A percentile compares a stretch with the other conserved stretches of the same genome.
Evolutionary conservation across 1,140 invertebrate species (phyloP).

Genomic region (Halesus radiatus): DNA sequence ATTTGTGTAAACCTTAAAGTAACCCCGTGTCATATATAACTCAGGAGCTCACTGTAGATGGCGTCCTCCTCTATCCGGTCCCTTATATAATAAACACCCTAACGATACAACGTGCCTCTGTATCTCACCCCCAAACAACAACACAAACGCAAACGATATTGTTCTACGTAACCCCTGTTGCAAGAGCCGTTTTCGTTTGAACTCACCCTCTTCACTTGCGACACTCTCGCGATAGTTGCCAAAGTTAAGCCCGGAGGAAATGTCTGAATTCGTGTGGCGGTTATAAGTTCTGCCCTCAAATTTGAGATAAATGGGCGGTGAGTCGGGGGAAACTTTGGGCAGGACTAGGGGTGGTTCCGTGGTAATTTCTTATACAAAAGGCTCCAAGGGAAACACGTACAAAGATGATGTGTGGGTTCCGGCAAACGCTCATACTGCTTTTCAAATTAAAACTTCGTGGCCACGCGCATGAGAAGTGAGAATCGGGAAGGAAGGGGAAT

Average conservation of each 20-base stretch:
- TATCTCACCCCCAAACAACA: slow-evolving; percentile 22
- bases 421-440: slow-evolving; percentile 50
- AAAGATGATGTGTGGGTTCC: slow-evolving; percentile 55
- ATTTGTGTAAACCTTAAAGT: slow-evolving; percentile 9
- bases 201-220: background rate
- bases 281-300: slow-evolving; percentile 44
- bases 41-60: slow-evolving; percentile 49
- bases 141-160: background rate
- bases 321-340: slow-evolving; percentile 43
- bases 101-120: slow-evolving; percentile 45
- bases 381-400: slow-evolving; percentile 44
- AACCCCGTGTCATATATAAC: slow-evolving; percentile 53
- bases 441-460: slow-evolving; percentile 50
- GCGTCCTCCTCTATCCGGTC: slow-evolving; percentile 51
- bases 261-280: slow-evolving; percentile 46
- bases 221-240: background rate
- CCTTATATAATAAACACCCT: slow-evolving; percentile 58
- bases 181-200: slow-evolving; percentile 4
- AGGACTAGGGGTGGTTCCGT: slow-evolving; percentile 40
- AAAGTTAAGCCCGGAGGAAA: slow-evolving; percentile 50
- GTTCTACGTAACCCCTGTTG: background rate
- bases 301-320: slow-evolving; percentile 29
- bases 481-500: too few species aligned
- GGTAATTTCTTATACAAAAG: slow-evolving; percentile 58
- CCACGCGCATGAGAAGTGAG: background rate